Evolutionary conservation across 2,797 vertebrate species (phyloP).

Genomic region (Gobio occitaniae): DNA sequence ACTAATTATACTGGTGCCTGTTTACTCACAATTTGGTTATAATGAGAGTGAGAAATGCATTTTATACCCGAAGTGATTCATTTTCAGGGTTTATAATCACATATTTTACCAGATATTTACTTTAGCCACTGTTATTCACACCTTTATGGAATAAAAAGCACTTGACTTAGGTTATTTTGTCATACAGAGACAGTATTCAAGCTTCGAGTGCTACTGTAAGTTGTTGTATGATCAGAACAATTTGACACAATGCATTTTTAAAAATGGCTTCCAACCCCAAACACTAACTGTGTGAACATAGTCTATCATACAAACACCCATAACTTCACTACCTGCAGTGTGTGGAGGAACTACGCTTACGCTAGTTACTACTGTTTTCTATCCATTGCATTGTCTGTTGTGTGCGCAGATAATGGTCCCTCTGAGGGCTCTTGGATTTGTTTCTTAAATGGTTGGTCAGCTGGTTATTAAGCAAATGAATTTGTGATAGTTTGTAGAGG

Average conservation of each 20-base stretch:
- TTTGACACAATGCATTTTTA: neutral
- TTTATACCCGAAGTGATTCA: neutral
- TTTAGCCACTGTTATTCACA: neutral
- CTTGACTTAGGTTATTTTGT: neutral
- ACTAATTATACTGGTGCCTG: too few species aligned
- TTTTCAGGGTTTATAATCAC: neutral
- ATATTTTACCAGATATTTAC: neutral
- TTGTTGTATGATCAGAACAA: neutral
- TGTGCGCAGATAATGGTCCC: neutral
- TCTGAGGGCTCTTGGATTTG: neutral
- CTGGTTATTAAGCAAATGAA: neutral
- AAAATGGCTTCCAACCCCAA: neutral
- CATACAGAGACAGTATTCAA: neutral
- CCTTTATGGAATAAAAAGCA: neutral
- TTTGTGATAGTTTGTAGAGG: neutral
- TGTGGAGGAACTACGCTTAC: neutral
- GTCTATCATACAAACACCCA: neutral
- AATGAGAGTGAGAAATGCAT: neutral
- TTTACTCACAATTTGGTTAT: neutral
- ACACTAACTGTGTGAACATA: neutral
- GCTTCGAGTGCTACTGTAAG: neutral
- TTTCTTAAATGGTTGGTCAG: constrained; percentile 14
- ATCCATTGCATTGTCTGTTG: constrained; percentile 10
- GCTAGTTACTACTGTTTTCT: neutral
- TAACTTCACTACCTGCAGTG: neutral